Conservation (phyloP, 2,888 invertebrate genomes). For the Aphelenchoides bicaudatus region DNA sequence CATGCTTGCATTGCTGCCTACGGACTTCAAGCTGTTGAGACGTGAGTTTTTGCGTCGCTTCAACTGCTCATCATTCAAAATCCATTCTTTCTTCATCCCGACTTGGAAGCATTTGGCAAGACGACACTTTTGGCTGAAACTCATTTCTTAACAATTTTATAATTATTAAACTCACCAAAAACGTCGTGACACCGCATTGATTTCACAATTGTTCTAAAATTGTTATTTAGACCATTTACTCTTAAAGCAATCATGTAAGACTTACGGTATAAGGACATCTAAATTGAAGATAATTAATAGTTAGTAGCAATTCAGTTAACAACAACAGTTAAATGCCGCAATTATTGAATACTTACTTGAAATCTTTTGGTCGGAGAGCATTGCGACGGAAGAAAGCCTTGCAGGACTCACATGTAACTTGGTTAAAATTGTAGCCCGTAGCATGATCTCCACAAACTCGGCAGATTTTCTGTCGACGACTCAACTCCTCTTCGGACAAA, state of each 20-base stretch:
- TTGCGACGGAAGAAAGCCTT: constrained; percentile 93
- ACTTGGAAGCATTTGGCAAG: constrained; percentile 78
- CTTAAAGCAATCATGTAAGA: too few species aligned
- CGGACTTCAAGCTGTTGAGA: constrained; percentile 42
- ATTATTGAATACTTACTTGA: too few species aligned
- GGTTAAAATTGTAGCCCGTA: constrained; percentile 57
- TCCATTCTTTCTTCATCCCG: constrained; percentile 95
- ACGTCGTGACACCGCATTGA: background rate
- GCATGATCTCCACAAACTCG: constrained; percentile 55
- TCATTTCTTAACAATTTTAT: too few species aligned
- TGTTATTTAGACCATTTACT: too few species aligned
- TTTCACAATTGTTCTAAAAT: constrained; percentile 1
- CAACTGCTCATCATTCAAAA: constrained; percentile 86
- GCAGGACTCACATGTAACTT: constrained; percentile 69
- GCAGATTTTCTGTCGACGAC: constrained; percentile 53
- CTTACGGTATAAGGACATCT: background rate
- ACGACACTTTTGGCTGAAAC: constrained; percentile 94
- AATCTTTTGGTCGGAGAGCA: constrained; percentile 72
- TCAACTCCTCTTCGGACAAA: constrained; percentile 16
- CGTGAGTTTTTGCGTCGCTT: constrained; percentile 58
- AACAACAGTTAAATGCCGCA: background rate
- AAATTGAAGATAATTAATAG: too few species aligned
- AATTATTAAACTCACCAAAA: constrained; percentile 10
- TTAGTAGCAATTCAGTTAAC: background rate
- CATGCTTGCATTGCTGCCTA: constrained; percentile 16